Percentiles rank a stretch among this genome's conserved stretches.
These are phyloP conservation scores for Toxotes lorentzi DNA, from an alignment of 2,797 vertebrate species.

Conservation along the genomic window DNA sequence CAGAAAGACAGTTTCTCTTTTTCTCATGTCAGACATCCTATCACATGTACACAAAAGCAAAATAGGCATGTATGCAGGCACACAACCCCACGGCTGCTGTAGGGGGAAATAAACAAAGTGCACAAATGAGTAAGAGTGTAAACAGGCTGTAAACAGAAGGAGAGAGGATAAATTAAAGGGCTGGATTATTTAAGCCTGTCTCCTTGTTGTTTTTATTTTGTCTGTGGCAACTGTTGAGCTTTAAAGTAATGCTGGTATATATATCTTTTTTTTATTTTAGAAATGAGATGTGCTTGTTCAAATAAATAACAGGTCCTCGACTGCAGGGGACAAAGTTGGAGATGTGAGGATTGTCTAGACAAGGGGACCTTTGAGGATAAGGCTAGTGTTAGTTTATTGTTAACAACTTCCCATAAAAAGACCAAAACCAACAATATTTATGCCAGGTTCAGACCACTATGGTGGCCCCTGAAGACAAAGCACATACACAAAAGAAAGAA, in stretches of 20 bases:
- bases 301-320: neutral
- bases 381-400: neutral
- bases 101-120: conserved; percentile 50
- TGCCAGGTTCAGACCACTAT: neutral
- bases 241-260: neutral
- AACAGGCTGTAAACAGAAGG: conserved; percentile 33
- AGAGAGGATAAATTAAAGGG: conserved; percentile 42
- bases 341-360: neutral
- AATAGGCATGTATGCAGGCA: conserved; percentile 6
- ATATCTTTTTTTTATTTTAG: conserved; percentile 2
- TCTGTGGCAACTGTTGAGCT: neutral
- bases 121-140: conserved; percentile 49
- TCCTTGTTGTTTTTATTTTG: conserved; percentile 18
- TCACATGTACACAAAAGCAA: conserved; percentile 40
- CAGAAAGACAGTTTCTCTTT: conserved; percentile 21
- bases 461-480: neutral
- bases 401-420: neutral
- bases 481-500: neutral
- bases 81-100: conserved; percentile 31
- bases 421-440: neutral
- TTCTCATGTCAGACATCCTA: conserved; percentile 2
- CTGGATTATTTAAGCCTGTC: neutral
- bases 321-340: neutral
- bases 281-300: neutral
- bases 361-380: neutral